phyloP scores from a whole-genome alignment of 2,797 vertebrate species.

The Urocyon cinereoargenteus region DNA sequence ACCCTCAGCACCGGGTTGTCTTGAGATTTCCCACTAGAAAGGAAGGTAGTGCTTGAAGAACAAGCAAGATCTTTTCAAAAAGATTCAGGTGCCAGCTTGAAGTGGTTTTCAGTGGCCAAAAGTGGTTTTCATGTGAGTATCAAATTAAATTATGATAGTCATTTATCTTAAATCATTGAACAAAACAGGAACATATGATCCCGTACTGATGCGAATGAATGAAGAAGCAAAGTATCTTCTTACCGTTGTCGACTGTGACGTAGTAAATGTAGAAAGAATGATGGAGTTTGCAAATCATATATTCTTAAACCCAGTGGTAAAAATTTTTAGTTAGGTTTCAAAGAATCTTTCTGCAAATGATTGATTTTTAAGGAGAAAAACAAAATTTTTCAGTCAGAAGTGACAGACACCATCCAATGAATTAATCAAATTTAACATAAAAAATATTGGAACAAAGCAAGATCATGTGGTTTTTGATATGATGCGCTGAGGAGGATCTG shows the following conservation, averaged over 20 bases:
- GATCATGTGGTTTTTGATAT: not conserved
- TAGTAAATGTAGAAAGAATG: not conserved
- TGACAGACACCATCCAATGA: not conserved
- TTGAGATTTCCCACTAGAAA: not conserved
- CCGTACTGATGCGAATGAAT: not conserved
- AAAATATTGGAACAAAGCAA: not conserved
- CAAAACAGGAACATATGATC: not conserved
- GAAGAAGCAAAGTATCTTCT: not conserved
- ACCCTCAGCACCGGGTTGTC: too few species aligned
- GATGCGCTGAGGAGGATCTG: not conserved
- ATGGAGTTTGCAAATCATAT: not conserved
- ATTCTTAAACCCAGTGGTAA: not conserved
- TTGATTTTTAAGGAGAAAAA: not conserved
- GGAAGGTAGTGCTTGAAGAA: not conserved
- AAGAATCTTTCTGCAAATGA: not conserved
- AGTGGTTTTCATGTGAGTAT: not conserved
- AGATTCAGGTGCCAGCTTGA: not conserved
- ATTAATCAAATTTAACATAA: not conserved
- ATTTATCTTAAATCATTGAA: not conserved
- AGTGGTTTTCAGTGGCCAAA: not conserved
- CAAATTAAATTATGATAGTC: not conserved
- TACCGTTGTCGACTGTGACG: not conserved
- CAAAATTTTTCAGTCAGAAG: not conserved
- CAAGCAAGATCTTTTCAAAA: not conserved
- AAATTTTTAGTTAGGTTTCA: not conserved